These are phyloP conservation scores for Acanthoscelides obtectus DNA, from an alignment of 2,888 invertebrate genomes.

Conservation along the genomic window DNA sequence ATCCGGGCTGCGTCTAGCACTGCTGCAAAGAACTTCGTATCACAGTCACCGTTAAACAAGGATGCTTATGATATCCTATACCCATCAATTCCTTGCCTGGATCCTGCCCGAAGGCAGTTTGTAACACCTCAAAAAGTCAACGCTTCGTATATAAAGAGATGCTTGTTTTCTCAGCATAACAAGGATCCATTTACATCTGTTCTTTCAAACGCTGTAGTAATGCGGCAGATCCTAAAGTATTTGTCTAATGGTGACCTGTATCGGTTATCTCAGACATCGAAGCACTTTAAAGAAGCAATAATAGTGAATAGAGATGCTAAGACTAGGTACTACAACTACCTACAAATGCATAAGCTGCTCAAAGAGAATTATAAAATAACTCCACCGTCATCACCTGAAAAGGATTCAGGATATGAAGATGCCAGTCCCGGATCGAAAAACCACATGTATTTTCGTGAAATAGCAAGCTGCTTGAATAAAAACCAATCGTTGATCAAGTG, in stretches of 20 bases:
- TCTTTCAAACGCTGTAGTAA: constrained; percentile 29
- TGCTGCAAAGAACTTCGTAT: constrained; percentile 28
- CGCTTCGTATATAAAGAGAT: constrained; percentile 30
- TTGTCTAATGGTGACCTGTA: constrained; percentile 39
- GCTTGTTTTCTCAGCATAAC: constrained; percentile 26
- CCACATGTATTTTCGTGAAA: constrained; percentile 29
- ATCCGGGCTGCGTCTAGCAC: constrained; percentile 18
- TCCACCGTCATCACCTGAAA: constrained; percentile 36
- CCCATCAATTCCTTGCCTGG: constrained; percentile 30
- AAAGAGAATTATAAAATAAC: constrained; percentile 39
- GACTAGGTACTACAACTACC: constrained; percentile 24
- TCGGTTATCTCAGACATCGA: constrained; percentile 34
- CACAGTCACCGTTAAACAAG: constrained; percentile 33
- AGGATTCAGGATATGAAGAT: constrained; percentile 18
- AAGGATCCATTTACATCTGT: constrained; percentile 24
- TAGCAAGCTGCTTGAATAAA: constrained; percentile 28
- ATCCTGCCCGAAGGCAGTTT: constrained; percentile 16
- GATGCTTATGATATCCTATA: constrained; percentile 39
- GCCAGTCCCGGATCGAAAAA: constrained; percentile 23
- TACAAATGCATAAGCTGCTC: constrained; percentile 25
- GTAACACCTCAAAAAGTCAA: constrained; percentile 30
- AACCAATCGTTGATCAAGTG: constrained; percentile 40
- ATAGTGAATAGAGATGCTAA: constrained; percentile 20
- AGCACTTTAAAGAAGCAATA: constrained; percentile 24
- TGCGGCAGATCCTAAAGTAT: constrained; percentile 34